Percentiles rank a stretch among this genome's conserved stretches.
Conservation (phyloP, 2,888 invertebrate genomes). For the Kryphioiulus occultus region DNA sequence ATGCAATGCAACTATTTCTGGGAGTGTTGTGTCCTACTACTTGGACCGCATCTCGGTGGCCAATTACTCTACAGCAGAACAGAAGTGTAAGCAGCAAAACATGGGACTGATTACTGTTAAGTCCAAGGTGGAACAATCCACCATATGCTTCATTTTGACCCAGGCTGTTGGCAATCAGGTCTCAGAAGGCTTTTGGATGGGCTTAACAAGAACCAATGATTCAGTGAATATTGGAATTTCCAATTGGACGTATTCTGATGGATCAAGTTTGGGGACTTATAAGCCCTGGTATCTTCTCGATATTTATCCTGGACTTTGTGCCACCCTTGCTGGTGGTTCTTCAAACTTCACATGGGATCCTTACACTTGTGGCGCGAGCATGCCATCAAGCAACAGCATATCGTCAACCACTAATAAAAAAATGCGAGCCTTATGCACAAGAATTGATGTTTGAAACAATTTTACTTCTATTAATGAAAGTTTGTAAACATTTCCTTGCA, state of each 20-base stretch:
- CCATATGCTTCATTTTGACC: not conserved
- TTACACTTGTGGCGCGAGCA: not conserved
- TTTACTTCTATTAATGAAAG: not conserved
- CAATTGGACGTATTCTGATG: not conserved
- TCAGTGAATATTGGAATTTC: not conserved
- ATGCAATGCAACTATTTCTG: not conserved
- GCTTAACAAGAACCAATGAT: not conserved
- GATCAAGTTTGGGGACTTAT: not conserved
- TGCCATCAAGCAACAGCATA: not conserved
- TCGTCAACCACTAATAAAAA: too few species aligned
- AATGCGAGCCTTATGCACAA: not conserved
- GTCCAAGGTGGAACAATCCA: not conserved
- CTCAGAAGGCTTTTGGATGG: not conserved
- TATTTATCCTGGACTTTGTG: not conserved
- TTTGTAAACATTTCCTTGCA: too few species aligned
- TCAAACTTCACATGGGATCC: not conserved
- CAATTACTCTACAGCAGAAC: not conserved
- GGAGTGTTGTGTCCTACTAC: not conserved
- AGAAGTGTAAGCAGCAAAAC: not conserved
- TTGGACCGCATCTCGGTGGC: not conserved
- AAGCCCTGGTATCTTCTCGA: not conserved
- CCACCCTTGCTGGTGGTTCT: not conserved
- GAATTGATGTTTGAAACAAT: not conserved
- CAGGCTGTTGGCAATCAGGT: not conserved
- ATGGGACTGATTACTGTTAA: not conserved